Base-by-base conservation (phyloP, 2,797 vertebrate genomes). In the Eospalax fontanierii region DNA sequence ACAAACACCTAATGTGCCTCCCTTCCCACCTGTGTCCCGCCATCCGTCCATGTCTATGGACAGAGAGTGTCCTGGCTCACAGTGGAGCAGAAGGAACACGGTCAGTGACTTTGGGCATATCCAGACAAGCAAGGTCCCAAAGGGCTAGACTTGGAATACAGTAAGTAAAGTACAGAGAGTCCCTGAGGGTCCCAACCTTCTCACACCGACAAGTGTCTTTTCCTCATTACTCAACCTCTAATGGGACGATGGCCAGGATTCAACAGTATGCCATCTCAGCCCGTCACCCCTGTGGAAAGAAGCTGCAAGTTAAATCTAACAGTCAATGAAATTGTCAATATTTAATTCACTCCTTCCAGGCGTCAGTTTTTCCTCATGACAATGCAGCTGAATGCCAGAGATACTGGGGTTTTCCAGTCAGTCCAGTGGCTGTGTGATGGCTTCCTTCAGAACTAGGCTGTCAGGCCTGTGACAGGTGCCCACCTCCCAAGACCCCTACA, bases 291-390 rank as follows among this genome's bases (percentile, higher is more conserved):
- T 65, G 97, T 97, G 97, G 98, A 97, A 96, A 98, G 98, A 98
- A 98, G 97, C 98, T 98, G 98, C 98, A 98, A 98, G 99, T 99
- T 98, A 99, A 98, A 99, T 98, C 98, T 97, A 98, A 97, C 88
- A 97, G 98, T 99, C 99, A 98, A 98, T 99, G 98, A 97, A 96
- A 98, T 81, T 88, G 98, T 98, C 99, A 98, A 99, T 99, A 99
- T 99, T 99, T 99, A 98, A 99, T 99, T 99, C 98, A 98, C 98
- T 98, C 98, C 95, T 98, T 98, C 98, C 98, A 98, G 98, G 99
- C 98, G 98, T 98, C 35, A 79, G 98, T 98, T 98, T 92, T 98
- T 95, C 95, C 74, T 90, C 54, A 92, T 82, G 96, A 97, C 0
- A 0, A 54, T 96, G 94, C 30, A 87, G 92, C 97, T 97, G 90